Percentiles rank a stretch among this genome's conserved stretches.
These are phyloP conservation scores for Agrochola circellaris DNA, from an alignment of 2,888 invertebrate genomes.

Conservation along the genomic window DNA sequence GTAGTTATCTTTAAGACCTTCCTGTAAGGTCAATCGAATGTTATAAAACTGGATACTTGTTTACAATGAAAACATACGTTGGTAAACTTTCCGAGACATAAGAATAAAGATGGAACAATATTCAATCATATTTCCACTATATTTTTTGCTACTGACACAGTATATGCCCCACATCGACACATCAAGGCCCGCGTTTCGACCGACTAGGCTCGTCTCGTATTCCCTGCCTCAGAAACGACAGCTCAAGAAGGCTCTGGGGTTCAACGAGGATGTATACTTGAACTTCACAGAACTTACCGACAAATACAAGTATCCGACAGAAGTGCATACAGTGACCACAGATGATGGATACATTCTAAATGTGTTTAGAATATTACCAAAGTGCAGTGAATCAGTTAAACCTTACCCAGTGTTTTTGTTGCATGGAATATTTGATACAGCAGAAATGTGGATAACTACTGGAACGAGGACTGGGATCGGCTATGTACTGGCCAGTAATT, in stretches of 20 bases:
- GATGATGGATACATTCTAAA: slow-evolving; percentile 82
- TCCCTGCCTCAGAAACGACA: slow-evolving; percentile 76
- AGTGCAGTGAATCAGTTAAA: slow-evolving; percentile 69
- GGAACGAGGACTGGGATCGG: slow-evolving; percentile 76
- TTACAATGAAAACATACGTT: slow-evolving; percentile 77
- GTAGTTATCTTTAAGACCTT: slow-evolving; percentile 75
- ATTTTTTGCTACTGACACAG: slow-evolving; percentile 66
- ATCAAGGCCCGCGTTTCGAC: slow-evolving; percentile 49
- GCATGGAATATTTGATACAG: slow-evolving; percentile 79
- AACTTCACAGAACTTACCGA: slow-evolving; percentile 80
- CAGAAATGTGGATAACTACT: slow-evolving; percentile 80
- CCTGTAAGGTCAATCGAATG: slow-evolving; percentile 82
- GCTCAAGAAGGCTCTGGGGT: slow-evolving; percentile 79
- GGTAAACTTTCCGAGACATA: slow-evolving; percentile 74
- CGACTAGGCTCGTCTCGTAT: slow-evolving; percentile 73
- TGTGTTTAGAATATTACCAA: slow-evolving; percentile 77
- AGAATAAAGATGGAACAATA: slow-evolving; percentile 71
- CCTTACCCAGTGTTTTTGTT: slow-evolving; percentile 77
- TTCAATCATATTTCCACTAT: slow-evolving; percentile 55
- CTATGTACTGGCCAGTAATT: slow-evolving; percentile 85
- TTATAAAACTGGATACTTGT: slow-evolving; percentile 83
- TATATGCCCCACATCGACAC: slow-evolving; percentile 63
- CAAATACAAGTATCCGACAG: slow-evolving; percentile 77
- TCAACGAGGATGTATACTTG: slow-evolving; percentile 82
- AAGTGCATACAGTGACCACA: slow-evolving; percentile 77